Base-by-base conservation (phyloP, 2,888 invertebrate species). In the Keiferia lycopersicella region DNA sequence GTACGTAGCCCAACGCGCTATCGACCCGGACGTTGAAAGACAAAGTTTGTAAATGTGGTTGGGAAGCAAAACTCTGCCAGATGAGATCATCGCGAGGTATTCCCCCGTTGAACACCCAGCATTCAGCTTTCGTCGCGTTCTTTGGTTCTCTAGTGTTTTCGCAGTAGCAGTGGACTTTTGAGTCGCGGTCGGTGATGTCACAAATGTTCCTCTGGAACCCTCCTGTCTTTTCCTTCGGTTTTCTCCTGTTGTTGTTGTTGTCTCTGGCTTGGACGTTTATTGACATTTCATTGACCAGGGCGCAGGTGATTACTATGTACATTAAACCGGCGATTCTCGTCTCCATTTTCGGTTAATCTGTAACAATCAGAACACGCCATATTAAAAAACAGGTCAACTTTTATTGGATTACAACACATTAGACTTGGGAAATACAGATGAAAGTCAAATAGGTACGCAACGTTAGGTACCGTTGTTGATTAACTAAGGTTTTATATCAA, bases 21-120 rank as follows among this genome's bases (percentile, higher is more conserved):
- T 94, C 94, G 62, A 94, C 94, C 69, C 95, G 93, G 57, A 96
- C 94, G 75, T 95, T 94, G 77, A 96, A 94, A 75, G 94, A 94
- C 73, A 96, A 92, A 81, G 94, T 94, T 76, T 94, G 92, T 70
- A 96, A 83, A 73, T 93, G 93, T 59, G 94, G 94, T 82, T 96
- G 96, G 39, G 95, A 94, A 22, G 93, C 92, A 83, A 96, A 96
- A 76, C 94, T 93, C 69, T 93, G 93, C 96, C 96, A 96, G 73
- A 95, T 93, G 68, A 93, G 93, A 79, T 96, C 95, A 72, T 95
- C 95, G 66, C 92, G 92, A 8, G 94, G 92, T 76, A 95, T 93
- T 53, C 94, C 94, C 50, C 93, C 92, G 71, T 94, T 94, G 84
- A 96, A 95, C 57, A 96, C 93, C 94, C 95, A 94, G 81, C 97